These are phyloP conservation scores for Equus przewalskii DNA, from an alignment of 2,113 vertebrate species.

Conservation along the genomic window DNA sequence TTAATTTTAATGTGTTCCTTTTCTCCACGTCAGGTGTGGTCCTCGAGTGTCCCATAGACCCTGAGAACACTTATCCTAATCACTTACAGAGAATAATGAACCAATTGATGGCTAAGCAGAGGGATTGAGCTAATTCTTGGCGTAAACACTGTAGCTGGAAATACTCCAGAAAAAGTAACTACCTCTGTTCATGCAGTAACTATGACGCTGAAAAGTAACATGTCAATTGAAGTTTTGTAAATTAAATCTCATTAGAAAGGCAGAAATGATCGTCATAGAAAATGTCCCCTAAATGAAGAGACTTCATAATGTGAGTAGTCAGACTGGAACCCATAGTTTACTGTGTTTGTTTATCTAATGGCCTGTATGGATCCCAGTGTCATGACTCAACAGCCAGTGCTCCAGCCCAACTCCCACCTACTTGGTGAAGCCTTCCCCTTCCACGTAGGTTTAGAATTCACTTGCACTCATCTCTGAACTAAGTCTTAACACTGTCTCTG, in stretches of 20 bases:
- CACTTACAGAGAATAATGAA: neutral
- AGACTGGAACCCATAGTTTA: neutral
- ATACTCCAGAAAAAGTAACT: neutral
- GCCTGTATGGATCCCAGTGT: neutral
- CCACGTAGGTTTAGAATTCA: neutral
- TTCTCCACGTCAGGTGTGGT: neutral
- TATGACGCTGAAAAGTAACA: neutral
- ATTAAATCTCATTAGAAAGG: conserved; percentile 9
- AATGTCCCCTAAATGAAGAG: neutral
- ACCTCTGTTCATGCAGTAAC: neutral
- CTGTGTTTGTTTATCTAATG: neutral
- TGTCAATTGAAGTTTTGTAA: neutral
- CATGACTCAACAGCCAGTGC: neutral
- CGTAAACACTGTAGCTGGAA: neutral
- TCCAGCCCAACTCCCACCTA: neutral
- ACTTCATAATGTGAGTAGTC: neutral
- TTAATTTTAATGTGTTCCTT: neutral
- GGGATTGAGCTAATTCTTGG: neutral
- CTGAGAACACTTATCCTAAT: neutral
- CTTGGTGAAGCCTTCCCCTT: neutral
- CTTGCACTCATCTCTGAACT: neutral
- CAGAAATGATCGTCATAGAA: neutral
- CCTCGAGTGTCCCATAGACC: neutral
- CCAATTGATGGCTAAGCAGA: neutral
- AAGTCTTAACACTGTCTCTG: neutral